A percentile compares a stretch with the other conserved stretches of the same genome.
phyloP scores from a whole-genome alignment of 2,113 vertebrate genomes.

The Atractosteus spatula region DNA sequence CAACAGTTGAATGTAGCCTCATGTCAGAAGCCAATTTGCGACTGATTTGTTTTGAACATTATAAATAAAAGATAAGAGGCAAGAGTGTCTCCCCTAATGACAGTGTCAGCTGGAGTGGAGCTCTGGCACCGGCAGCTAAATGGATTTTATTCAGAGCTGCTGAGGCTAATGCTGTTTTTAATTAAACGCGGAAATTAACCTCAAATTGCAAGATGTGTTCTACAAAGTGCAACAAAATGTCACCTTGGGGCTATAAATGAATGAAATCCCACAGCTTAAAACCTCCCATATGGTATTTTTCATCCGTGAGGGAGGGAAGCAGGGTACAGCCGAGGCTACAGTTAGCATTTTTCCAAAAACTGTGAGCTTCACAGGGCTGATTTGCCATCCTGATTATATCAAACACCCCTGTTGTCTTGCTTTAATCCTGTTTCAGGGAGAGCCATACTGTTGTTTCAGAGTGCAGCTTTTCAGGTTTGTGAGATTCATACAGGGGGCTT shows the following conservation, averaged over 20 bases:
- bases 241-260: conserved; percentile 3
- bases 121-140: not conserved
- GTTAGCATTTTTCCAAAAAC: too few species aligned
- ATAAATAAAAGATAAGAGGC: not conserved
- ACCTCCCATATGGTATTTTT: not conserved
- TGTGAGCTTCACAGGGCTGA: too few species aligned
- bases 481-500: too few species aligned
- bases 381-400: too few species aligned
- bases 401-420: too few species aligned
- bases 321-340: too few species aligned
- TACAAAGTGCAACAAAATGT: conserved; percentile 11
- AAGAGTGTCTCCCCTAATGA: not conserved
- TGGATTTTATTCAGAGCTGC: not conserved
- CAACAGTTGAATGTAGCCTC: not conserved
- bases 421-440: too few species aligned
- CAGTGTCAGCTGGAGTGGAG: not conserved
- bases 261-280: conserved; percentile 1
- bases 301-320: too few species aligned
- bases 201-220: not conserved
- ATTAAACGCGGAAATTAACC: conserved; percentile 11
- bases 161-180: conserved; percentile 12
- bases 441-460: too few species aligned
- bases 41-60: not conserved
- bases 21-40: too few species aligned
- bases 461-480: too few species aligned